These are phyloP conservation scores for Julus scanicus DNA, from an alignment of 2,888 invertebrate genomes.

Conservation along the genomic window DNA sequence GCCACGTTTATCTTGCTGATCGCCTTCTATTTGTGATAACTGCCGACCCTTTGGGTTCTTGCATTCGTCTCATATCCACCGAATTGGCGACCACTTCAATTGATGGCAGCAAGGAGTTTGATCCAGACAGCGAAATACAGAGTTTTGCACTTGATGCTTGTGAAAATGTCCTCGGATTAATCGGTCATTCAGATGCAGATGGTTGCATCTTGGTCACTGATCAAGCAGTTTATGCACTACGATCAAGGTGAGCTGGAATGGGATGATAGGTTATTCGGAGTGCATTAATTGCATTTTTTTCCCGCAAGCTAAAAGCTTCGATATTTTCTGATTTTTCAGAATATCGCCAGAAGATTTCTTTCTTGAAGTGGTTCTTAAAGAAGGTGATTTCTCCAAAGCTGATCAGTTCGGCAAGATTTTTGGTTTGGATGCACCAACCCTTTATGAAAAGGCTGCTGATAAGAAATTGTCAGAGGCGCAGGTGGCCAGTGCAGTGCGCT, in stretches of 20 bases:
- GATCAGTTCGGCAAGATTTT: slow-evolving; percentile 72
- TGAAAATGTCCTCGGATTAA: slow-evolving; percentile 57
- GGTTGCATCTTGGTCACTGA: slow-evolving; percentile 73
- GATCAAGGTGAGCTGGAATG: slow-evolving; percentile 58
- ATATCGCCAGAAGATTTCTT: slow-evolving; percentile 66
- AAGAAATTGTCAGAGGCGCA: slow-evolving; percentile 79
- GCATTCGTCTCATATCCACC: slow-evolving; percentile 71
- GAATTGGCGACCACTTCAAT: slow-evolving; percentile 70
- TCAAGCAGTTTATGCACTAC: slow-evolving; percentile 72
- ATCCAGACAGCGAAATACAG: slow-evolving; percentile 49
- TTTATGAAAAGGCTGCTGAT: slow-evolving; percentile 83
- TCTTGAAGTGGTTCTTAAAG: slow-evolving; percentile 70
- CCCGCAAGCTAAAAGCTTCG: neutral
- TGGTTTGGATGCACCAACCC: slow-evolving; percentile 74
- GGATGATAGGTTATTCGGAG: no score
- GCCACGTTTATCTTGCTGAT: slow-evolving; percentile 75
- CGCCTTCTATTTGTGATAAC: slow-evolving; percentile 74
- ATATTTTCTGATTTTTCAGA: slow-evolving; percentile 6
- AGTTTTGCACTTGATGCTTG: slow-evolving; percentile 20
- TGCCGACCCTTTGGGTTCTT: slow-evolving; percentile 65
- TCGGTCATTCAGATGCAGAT: slow-evolving; percentile 64
- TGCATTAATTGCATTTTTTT: no score
- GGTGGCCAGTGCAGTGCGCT: slow-evolving; percentile 79
- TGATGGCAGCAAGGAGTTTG: slow-evolving; percentile 57
- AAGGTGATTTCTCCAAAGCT: slow-evolving; percentile 71